Evolutionary conservation across 2,797 vertebrate species (phyloP).

Genomic region (Anolis apletophallus): DNA sequence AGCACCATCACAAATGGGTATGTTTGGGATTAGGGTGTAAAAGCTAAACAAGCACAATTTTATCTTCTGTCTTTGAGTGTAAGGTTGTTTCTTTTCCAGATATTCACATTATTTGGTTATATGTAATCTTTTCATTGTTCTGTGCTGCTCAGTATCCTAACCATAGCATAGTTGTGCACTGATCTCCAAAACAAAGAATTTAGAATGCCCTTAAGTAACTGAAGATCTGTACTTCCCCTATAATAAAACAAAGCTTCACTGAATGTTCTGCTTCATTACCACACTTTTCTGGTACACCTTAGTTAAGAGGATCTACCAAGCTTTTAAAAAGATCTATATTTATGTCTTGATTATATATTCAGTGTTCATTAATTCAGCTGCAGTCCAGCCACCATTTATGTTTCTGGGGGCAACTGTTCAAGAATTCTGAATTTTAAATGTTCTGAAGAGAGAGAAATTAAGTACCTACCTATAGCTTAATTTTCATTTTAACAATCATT

Average conservation of each 20-base stretch:
- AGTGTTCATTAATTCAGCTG: slow-evolving; percentile 25
- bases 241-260: neutral
- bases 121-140: neutral
- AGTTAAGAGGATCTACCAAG: slow-evolving; percentile 34
- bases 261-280: slow-evolving; percentile 6
- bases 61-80: neutral
- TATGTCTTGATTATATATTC: slow-evolving; percentile 30
- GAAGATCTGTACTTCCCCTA: neutral
- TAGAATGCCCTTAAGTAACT: neutral
- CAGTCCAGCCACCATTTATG: neutral
- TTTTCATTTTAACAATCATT: slow-evolving; percentile 45
- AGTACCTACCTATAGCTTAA: neutral
- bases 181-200: neutral
- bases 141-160: neutral
- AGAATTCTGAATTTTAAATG: slow-evolving; percentile 19
- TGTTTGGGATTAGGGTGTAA: neutral
- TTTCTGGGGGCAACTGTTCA: slow-evolving; percentile 19
- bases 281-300: slow-evolving; percentile 23
- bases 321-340: slow-evolving; percentile 27
- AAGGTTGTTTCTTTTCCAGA: neutral
- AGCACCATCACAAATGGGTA: neutral
- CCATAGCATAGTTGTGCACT: neutral
- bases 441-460: slow-evolving; percentile 10
- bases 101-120: too few relatives aligned
- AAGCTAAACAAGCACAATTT: neutral